Evolutionary conservation across 2,113 vertebrate species (phyloP), one percentile per base, ranked within the genome.

Genomic region (Solea solea): DNA sequence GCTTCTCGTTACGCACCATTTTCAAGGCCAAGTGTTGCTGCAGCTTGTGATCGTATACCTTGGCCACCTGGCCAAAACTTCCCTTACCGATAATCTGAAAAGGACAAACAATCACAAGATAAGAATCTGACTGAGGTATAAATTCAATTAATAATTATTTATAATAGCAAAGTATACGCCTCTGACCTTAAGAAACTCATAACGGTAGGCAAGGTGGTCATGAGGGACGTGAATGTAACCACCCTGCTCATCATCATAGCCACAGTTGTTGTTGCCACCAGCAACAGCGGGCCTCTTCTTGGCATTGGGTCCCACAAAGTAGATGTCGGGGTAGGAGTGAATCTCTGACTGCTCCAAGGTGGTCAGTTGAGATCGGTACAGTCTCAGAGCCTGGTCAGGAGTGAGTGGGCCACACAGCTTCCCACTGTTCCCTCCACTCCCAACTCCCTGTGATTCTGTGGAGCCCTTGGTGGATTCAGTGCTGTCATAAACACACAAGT

Each of bases 1-100:
- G 94, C 90, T 99, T 99, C 65, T 99, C 97, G 0, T 98, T 99
- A 53, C 98, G 96, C 50, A 99, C 97, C 95, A 99, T 97, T 88
- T 99, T 99, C 13, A 99, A 89, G 60, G 98, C 98, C 66, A 99
- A 92, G 56, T 98, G 97, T 56, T 97, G 97, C 72, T 96, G 96
- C 40, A 95, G 91, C 81, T 98, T 99, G 87, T 99, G 98, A 80
- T 99, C 98, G 0, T 98, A 99, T 12, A 97, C 97, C 81, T 98
- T 98, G 2, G 97, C 97, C 40, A 99, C 98, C 76, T 99, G 97
- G 9, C 98, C 98, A 51, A 99, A 99, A 80, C 98, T 99, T 28
- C 98, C 98, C 83, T 98, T 99, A 68, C 98, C 98, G 0, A 99
- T 98, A 56, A 99, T 95, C 91, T 99, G 95, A 67, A 95, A 90